phyloP scores from a whole-genome alignment of 2,888 invertebrate genomes.

The Sisyra nigra region DNA sequence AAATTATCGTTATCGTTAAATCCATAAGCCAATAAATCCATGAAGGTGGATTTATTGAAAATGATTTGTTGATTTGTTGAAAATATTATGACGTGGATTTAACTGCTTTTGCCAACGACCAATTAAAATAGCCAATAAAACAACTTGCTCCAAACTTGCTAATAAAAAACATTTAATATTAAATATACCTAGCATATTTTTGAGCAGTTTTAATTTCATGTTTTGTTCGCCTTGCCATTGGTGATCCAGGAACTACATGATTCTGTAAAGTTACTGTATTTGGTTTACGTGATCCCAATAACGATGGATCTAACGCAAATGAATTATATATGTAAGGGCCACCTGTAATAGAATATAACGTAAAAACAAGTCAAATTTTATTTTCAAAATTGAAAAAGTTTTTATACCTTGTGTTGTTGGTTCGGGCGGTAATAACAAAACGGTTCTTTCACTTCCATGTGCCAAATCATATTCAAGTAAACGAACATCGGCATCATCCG shows the following conservation, averaged over 20 bases:
- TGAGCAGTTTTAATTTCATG: slow-evolving; percentile 90
- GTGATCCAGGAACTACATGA: slow-evolving; percentile 54
- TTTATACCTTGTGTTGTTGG: slow-evolving; percentile 29
- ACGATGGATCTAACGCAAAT: slow-evolving; percentile 43
- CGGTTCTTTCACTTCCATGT: slow-evolving; percentile 76
- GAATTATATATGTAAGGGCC: slow-evolving; percentile 37
- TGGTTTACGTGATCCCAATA: slow-evolving; percentile 29
- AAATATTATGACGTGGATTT: too few relatives aligned
- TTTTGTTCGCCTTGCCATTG: slow-evolving; percentile 84
- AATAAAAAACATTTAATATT: neutral
- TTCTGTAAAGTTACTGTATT: slow-evolving; percentile 23
- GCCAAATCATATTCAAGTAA: slow-evolving; percentile 70
- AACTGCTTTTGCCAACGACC: too few relatives aligned
- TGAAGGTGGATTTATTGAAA: too few relatives aligned
- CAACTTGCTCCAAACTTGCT: too few relatives aligned
- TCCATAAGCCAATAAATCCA: too few relatives aligned
- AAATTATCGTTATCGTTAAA: too few relatives aligned
- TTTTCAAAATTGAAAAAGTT: slow-evolving; percentile 3
- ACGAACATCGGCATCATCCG: slow-evolving; percentile 38
- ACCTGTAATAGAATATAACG: slow-evolving; percentile 20
- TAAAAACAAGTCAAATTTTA: neutral
- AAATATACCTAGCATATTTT: slow-evolving; percentile 49
- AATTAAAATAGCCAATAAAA: too few relatives aligned
- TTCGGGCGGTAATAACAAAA: slow-evolving; percentile 90
- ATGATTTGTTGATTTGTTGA: too few relatives aligned